Conservation (phyloP, 2,888 invertebrate genomes). For the Sicus ferrugineus region DNA sequence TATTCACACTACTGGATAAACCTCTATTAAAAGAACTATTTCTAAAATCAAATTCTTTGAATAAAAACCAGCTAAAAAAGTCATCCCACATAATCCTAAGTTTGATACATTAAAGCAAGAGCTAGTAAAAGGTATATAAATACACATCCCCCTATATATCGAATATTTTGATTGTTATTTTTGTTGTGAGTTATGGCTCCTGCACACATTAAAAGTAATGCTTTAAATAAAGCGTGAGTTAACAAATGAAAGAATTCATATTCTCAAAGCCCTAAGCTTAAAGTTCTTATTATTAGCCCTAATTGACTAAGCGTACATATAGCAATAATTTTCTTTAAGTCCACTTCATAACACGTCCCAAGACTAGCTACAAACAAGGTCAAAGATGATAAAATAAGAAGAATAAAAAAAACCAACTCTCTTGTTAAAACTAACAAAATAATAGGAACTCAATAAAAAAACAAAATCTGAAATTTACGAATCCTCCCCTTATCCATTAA, state of each 20-base stretch:
- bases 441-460: constrained; percentile 72
- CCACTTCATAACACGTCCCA: constrained; percentile 71
- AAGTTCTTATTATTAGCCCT: constrained; percentile 75
- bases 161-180: constrained; percentile 72
- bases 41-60: constrained; percentile 73
- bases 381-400: constrained; percentile 58
- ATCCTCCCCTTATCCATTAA: constrained; percentile 63
- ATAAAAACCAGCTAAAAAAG: constrained; percentile 74
- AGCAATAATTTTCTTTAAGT: constrained; percentile 82
- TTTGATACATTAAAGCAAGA: too few species aligned
- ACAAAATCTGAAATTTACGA: constrained; percentile 67
- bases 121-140: constrained; percentile 70
- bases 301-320: constrained; percentile 79
- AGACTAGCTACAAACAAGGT: constrained; percentile 71
- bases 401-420: constrained; percentile 65
- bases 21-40: constrained; percentile 66
- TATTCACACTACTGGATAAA: constrained; percentile 68
- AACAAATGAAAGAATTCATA: constrained; percentile 77
- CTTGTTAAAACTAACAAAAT: constrained; percentile 70
- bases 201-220: constrained; percentile 77
- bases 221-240: constrained; percentile 79
- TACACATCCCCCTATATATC: constrained; percentile 69
- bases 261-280: constrained; percentile 67
- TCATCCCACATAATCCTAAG: too few species aligned
- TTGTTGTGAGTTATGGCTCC: constrained; percentile 74